Evolutionary conservation across 2,113 vertebrate genomes (phyloP).

Genomic region (Genyomyrus donnyi): DNA sequence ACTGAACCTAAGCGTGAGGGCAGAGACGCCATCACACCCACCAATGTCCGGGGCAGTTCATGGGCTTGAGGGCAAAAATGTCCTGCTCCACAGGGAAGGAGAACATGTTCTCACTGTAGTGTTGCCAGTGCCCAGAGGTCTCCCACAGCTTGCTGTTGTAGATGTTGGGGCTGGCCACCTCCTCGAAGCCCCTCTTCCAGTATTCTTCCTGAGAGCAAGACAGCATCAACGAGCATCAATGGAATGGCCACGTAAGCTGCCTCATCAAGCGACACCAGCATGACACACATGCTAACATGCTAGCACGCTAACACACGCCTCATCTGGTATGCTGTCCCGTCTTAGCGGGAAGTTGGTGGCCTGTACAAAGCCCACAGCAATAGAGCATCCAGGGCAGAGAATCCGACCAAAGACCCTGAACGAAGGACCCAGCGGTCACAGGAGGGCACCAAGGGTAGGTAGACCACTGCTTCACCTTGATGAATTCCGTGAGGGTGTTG

Average conservation of each 20-base stretch:
- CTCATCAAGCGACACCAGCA: background rate
- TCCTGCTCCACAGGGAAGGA: slow-evolving; percentile 85
- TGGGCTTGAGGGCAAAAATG: slow-evolving; percentile 84
- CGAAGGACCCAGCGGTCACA: background rate
- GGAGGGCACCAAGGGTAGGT: background rate
- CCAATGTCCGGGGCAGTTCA: slow-evolving; percentile 97
- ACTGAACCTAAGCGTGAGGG: background rate
- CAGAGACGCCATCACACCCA: slow-evolving; percentile 43
- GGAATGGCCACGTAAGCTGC: background rate
- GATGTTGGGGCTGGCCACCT: slow-evolving; percentile 85
- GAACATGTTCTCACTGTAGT: slow-evolving; percentile 89
- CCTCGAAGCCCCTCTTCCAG: slow-evolving; percentile 72
- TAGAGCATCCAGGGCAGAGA: background rate
- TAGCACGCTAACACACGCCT: background rate
- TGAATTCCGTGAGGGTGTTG: slow-evolving; percentile 78
- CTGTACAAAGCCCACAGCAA: background rate
- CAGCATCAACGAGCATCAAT: background rate
- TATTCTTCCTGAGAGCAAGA: slow-evolving; percentile 69
- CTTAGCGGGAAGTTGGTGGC: background rate
- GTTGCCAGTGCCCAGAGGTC: slow-evolving; percentile 87
- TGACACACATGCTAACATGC: background rate
- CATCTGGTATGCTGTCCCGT: background rate
- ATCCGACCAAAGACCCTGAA: background rate
- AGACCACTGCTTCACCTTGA: slow-evolving; percentile 64
- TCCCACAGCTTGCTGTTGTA: slow-evolving; percentile 91